Base-by-base conservation (phyloP, 2,888 invertebrate genomes). In the Hypomecis punctinalis region DNA sequence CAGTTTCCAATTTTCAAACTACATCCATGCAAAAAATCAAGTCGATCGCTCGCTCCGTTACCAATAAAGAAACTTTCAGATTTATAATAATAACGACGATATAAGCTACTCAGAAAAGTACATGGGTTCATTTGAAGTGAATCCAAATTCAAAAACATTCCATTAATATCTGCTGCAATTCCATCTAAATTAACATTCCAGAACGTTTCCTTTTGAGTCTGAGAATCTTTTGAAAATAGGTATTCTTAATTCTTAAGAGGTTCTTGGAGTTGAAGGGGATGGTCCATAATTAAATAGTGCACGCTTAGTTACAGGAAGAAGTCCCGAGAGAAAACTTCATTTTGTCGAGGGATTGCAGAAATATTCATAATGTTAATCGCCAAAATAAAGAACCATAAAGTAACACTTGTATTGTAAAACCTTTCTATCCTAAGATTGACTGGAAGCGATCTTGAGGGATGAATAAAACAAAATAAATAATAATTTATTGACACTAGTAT, bases 271-370 rank as follows among this genome's bases (percentile, higher is more conserved):
- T 70, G 66, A 63, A 67, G 72, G 68, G 79, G 77, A 76, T 66
- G 83, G 76, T 81, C 74, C 81, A 85, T 88, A 88, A 88, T 89
- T 86, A 88, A 88, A 89, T 88, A 88, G 88, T 84, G 80, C 72
- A 83, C 82, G 86, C 83, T 86, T 88, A 88, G 88, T 87, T 86
- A 84, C 80, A 69, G 76, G 74, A 76, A 77, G 79, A 76, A 79
- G 76, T 49, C 37, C 74, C 72, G 72, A 69, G 7, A 47, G 6
- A 9, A 42, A 49, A 5, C 6, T 46, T 45, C 6, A 7, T 56
- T 47, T 47, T 33, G 8, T 1, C n/a, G 0, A 47, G 33, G 43
- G 33, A 48, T 46, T 23, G 46, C 46, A 23, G 46, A 23, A 46
- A 46, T 46, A 46, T 45, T 11, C 2, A 7, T 11, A 23, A 1